Evolutionary conservation across 2,113 vertebrate species (phyloP).

Genomic region (Rhinogobius similis): DNA sequence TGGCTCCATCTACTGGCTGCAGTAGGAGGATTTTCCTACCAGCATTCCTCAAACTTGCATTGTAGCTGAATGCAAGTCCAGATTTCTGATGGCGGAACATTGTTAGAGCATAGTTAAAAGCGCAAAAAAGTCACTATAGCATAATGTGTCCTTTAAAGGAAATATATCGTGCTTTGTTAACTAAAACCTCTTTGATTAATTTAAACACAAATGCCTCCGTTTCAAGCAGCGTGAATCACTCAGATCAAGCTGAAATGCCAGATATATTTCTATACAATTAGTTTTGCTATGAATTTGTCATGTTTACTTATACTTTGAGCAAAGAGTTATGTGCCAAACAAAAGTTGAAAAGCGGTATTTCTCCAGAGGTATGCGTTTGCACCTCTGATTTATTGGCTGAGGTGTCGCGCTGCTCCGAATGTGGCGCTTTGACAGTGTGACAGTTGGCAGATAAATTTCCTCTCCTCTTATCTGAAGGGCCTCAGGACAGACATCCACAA

Average conservation of each 20-base stretch:
- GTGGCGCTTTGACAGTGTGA: slow-evolving; percentile 18
- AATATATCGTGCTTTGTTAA: too few relatives aligned
- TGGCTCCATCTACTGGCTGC: too few relatives aligned
- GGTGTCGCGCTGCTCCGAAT: slow-evolving; percentile 3
- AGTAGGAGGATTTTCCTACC: too few relatives aligned
- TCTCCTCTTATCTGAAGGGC: slow-evolving; percentile 7
- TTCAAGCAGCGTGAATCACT: too few relatives aligned
- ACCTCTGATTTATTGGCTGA: slow-evolving; percentile 15
- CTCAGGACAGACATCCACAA: slow-evolving; percentile 13
- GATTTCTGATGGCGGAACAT: too few relatives aligned
- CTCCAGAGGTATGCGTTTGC: slow-evolving; percentile 3
- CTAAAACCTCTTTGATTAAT: too few relatives aligned
- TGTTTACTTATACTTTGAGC: neutral
- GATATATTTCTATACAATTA: neutral
- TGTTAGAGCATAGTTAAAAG: too few relatives aligned
- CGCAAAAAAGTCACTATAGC: too few relatives aligned
- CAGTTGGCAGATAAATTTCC: slow-evolving; percentile 22
- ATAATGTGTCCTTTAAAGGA: too few relatives aligned
- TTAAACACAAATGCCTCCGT: too few relatives aligned
- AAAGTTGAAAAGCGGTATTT: slow-evolving; percentile 3
- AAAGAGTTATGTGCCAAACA: slow-evolving; percentile 1
- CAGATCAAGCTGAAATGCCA: neutral
- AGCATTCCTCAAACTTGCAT: too few relatives aligned
- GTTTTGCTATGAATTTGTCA: neutral
- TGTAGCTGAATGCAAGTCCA: too few relatives aligned